Base-by-base conservation (phyloP, 2,888 invertebrate species). In the Griposia aprilina region DNA sequence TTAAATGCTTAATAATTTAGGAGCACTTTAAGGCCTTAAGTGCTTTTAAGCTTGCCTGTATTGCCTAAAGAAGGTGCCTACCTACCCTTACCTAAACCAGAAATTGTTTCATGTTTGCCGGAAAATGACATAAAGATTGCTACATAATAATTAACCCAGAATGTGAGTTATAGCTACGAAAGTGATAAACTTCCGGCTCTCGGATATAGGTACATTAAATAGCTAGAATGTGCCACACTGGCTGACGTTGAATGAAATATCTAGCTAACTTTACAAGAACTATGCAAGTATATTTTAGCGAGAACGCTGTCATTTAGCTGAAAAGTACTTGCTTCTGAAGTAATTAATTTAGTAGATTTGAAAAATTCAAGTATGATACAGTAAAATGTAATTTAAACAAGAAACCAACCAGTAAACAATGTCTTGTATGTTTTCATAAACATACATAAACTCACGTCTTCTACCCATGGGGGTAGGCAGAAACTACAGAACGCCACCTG, bases 191-290 rank as follows among this genome's bases (percentile, higher is more conserved):
- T 65, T 71, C 41, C 45, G 20, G 50, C 26, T 63, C 76, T 62
- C 41, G 63, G 63, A 60, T 74, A 20, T 20, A 60, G 30, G 36
- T 48, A 73, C 48, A 81, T 73, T 70, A 70, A 76, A 74, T 74
- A 66, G 50, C 63, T 36, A 62, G n/a, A 69, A 50, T 62, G 55
- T 23, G 20, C 68, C 57, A 70, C 48, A 48, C 45, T 72, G 6
- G 41, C 59, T 76, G 73, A 71, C 73, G 62, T 81, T 62, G 66
- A 70, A 59, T 74, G 57, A 74, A 74, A 82, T 73, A 82, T 74
- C 65, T 62, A 30, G 26, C 36, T 20, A 69, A 59, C 41, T 62
- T 65, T 41, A 65, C 76, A 41, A 82, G 59, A 41, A 7, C 7
- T 41, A 4, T 41, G 41, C 41, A 41, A 41, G 41, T 41, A 41